phyloP scores from a whole-genome alignment of 2,113 vertebrate genomes.

The Cryptoleucopteryx plumbea region DNA sequence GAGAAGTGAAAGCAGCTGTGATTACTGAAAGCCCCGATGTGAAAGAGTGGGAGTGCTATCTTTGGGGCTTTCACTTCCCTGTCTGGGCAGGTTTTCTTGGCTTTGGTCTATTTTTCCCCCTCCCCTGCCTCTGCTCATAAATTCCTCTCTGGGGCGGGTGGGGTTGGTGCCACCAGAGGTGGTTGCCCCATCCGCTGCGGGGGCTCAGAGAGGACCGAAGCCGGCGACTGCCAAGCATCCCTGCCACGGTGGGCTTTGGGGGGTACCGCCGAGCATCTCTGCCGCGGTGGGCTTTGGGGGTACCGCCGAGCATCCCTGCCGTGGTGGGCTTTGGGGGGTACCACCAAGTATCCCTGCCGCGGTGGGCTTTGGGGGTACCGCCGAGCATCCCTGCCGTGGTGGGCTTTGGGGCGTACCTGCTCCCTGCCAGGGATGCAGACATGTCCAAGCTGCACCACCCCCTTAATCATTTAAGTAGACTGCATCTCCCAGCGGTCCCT shows the following conservation, averaged over 20 bases:
- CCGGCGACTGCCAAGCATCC: not conserved
- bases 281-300: too few relatives aligned
- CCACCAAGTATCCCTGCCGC: accelerated
- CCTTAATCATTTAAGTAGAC: not conserved
- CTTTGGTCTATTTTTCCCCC: not conserved
- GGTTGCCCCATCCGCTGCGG: accelerated
- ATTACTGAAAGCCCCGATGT: slow-evolving; percentile 11
- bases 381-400: accelerated
- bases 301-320: not conserved
- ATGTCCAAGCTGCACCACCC: not conserved
- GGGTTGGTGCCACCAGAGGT: not conserved
- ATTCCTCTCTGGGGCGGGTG: not conserved
- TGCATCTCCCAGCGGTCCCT: not conserved
- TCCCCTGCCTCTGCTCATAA: not conserved
- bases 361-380: not conserved
- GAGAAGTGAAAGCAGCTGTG: slow-evolving; percentile 54
- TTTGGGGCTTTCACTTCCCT: slow-evolving; percentile 50
- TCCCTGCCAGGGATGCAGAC: not conserved
- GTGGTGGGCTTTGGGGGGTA: not conserved
- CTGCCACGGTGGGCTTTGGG: accelerated
- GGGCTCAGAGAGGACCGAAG: accelerated
- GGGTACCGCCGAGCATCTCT: not conserved
- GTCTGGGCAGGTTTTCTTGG: slow-evolving; percentile 26
- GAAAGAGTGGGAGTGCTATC: not conserved
- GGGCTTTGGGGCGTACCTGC: not conserved